These are phyloP conservation scores for Andrena marginata DNA, from an alignment of 2,888 invertebrate genomes.

Conservation along the genomic window DNA sequence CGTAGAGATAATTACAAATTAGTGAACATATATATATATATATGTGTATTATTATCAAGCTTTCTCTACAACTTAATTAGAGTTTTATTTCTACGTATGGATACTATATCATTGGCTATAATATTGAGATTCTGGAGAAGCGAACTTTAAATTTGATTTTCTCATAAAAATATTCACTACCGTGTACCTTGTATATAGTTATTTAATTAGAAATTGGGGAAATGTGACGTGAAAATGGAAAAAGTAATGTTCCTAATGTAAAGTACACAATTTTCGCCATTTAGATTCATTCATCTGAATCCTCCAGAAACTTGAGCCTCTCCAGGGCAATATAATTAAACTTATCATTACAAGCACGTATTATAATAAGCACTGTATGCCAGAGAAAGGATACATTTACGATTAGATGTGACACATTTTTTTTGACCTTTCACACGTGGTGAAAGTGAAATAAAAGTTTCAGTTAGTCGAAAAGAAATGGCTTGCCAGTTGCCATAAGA, in stretches of 20 bases:
- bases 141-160: no score
- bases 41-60: no score
- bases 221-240: background rate
- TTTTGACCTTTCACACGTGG: slow-evolving; percentile 3
- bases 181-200: no score
- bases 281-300: background rate
- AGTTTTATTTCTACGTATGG: no score
- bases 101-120: no score
- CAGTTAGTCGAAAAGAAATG: slow-evolving; percentile 26
- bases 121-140: no score
- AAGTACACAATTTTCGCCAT: background rate
- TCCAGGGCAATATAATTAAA: background rate
- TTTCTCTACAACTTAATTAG: no score
- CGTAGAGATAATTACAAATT: no score
- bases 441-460: slow-evolving; percentile 47
- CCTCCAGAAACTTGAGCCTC: background rate
- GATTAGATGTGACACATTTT: background rate
- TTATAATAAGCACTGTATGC: background rate
- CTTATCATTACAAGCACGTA: background rate
- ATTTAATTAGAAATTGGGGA: background rate
- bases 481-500: background rate
- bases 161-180: no score
- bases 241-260: background rate
- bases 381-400: background rate
- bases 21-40: no score